phyloP scores from a whole-genome alignment of 2,797 vertebrate genomes.

The Pelodytes ibericus region DNA sequence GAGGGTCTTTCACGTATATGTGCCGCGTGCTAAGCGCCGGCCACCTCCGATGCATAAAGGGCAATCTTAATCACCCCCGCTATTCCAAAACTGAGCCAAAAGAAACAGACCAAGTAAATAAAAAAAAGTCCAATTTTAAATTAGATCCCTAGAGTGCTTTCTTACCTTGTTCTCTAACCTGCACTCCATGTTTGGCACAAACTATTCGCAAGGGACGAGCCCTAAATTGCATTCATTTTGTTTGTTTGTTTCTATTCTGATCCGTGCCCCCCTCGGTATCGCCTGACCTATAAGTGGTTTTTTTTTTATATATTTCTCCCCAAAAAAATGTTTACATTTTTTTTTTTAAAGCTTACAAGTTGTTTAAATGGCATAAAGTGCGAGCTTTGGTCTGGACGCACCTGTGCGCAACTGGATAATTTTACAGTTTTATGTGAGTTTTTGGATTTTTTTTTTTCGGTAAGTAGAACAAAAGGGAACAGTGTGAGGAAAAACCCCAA shows the following conservation, averaged over 20 bases:
- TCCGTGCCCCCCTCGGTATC: slow-evolving; percentile 78
- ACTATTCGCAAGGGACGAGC: slow-evolving; percentile 85
- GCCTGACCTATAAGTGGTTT: background rate
- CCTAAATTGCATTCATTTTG: slow-evolving; percentile 65
- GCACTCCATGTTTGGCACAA: slow-evolving; percentile 82
- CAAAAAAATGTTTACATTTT: too few relatives aligned
- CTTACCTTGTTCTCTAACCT: slow-evolving; percentile 86
- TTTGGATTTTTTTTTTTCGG: background rate
- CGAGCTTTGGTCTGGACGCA: background rate
- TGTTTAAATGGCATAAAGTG: background rate
- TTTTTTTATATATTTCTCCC: background rate
- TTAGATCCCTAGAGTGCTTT: slow-evolving; percentile 89
- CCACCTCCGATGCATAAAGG: slow-evolving; percentile 63
- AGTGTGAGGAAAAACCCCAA: background rate
- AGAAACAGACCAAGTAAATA: slow-evolving; percentile 66
- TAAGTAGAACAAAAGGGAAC: background rate
- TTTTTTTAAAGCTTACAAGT: background rate
- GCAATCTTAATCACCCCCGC: slow-evolving; percentile 71
- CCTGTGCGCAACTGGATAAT: background rate
- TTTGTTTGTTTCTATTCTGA: slow-evolving; percentile 71
- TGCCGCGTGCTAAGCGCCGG: slow-evolving; percentile 62
- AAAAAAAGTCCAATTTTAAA: slow-evolving; percentile 82
- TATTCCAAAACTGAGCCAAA: slow-evolving; percentile 75
- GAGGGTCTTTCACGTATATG: slow-evolving; percentile 39
- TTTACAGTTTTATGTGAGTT: background rate